Percentiles rank a stretch among this genome's conserved stretches.
phyloP scores from a whole-genome alignment of 2,888 invertebrate species.

The Ashinkailepas kermadecensis region DNA sequence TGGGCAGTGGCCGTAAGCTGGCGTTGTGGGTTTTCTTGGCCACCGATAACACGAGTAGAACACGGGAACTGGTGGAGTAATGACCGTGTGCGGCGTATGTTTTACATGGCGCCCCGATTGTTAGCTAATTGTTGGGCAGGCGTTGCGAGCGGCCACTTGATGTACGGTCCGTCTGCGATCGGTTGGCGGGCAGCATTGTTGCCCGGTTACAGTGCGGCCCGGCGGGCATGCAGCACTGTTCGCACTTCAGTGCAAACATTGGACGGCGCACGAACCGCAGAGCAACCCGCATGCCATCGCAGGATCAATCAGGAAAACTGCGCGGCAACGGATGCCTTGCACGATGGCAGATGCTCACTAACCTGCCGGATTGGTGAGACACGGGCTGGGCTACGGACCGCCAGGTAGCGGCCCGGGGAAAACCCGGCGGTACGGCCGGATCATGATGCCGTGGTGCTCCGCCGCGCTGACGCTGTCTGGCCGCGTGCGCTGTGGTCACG shows the following conservation, averaged over 20 bases:
- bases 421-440: no score
- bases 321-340: not conserved
- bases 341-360: not conserved
- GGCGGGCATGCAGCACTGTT: no score
- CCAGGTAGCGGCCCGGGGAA: no score
- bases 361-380: not conserved
- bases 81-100: not conserved
- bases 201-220: not conserved
- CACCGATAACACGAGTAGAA: slow-evolving; percentile 1
- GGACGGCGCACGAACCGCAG: not conserved
- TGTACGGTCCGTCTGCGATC: not conserved
- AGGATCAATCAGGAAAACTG: not conserved
- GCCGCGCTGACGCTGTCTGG: no score
- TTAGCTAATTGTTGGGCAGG: not conserved
- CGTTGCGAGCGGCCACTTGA: not conserved
- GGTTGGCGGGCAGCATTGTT: not conserved
- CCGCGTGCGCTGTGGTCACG: no score
- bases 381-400: no score
- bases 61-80: not conserved
- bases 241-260: not conserved
- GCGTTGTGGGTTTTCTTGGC: slow-evolving; percentile 7
- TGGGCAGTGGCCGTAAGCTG: not conserved
- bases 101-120: slow-evolving; percentile 6
- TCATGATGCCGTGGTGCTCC: no score
- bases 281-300: not conserved